phyloP scores from a whole-genome alignment of 2,113 vertebrate species.

The Leptobrachium leishanense region DNA sequence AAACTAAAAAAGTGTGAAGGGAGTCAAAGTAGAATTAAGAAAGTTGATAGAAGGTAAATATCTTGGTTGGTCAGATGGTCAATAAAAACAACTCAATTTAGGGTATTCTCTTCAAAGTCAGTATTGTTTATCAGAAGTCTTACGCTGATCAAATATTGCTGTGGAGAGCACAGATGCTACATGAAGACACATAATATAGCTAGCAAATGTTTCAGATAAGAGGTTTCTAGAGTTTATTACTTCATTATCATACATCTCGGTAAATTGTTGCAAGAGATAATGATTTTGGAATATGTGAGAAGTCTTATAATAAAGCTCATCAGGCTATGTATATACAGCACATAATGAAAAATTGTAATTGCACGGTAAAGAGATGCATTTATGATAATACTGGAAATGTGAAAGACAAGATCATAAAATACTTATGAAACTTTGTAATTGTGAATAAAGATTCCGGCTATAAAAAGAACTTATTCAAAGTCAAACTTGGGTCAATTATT shows the following conservation, averaged over 20 bases:
- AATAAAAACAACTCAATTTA: no score
- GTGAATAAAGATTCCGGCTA: constrained; percentile 35
- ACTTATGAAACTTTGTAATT: constrained; percentile 43
- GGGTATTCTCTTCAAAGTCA: constrained; percentile 25
- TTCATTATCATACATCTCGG: constrained; percentile 58
- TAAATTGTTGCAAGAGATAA: constrained; percentile 56
- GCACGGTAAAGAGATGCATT: constrained; percentile 48
- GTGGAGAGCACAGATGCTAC: constrained; percentile 51
- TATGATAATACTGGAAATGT: constrained; percentile 37
- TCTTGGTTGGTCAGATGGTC: no score
- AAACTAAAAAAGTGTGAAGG: no score
- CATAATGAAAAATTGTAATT: constrained; percentile 53
- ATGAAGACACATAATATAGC: constrained; percentile 53
- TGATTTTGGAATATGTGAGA: constrained; percentile 55
- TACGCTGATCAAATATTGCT: constrained; percentile 54
- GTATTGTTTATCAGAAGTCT: constrained; percentile 45
- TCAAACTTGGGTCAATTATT: constrained; percentile 44
- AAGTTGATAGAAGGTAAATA: no score
- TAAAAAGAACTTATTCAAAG: constrained; percentile 14
- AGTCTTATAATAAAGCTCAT: constrained; percentile 55
- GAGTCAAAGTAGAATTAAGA: no score
- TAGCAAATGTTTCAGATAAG: constrained; percentile 57
- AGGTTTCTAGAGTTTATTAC: constrained; percentile 55
- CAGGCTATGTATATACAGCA: constrained; percentile 46
- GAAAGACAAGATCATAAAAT: constrained; percentile 43